These are phyloP conservation scores for Lathamus discolor DNA, from an alignment of 2,113 vertebrate species.

Conservation along the genomic window DNA sequence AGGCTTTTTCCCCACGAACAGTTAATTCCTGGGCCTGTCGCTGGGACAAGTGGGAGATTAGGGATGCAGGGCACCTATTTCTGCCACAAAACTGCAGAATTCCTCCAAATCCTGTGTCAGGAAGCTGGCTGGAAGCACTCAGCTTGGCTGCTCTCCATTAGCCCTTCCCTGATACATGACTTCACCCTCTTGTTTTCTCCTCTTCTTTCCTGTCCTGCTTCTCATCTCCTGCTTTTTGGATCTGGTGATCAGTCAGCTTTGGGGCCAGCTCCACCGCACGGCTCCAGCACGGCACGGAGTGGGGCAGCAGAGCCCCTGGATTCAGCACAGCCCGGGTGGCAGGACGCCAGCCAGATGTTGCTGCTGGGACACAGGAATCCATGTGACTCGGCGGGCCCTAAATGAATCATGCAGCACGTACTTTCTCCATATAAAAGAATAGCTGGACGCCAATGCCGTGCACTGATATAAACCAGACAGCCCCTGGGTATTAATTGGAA, in stretches of 20 bases:
- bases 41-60: not conserved
- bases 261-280: accelerated
- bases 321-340: accelerated
- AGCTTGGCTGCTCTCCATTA: constrained; percentile 11
- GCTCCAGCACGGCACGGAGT: not conserved
- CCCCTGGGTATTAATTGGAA: not conserved
- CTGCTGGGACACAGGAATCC: not conserved
- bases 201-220: constrained; percentile 20
- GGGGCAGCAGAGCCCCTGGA: accelerated
- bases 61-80: not conserved
- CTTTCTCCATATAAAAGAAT: not conserved
- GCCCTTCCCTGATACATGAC: not conserved
- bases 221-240: not conserved
- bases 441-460: not conserved
- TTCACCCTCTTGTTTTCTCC: not conserved
- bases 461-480: constrained; percentile 8
- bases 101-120: not conserved
- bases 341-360: not conserved
- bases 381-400: not conserved
- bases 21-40: not conserved
- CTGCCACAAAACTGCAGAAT: accelerated
- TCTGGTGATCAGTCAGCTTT: not conserved
- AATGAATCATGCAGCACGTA: not conserved
- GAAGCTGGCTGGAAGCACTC: not conserved
- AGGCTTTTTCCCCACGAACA: not conserved